Evolutionary conservation across 2,113 vertebrate genomes (phyloP).

Genomic region (Chamaetylas fuelleborni): DNA sequence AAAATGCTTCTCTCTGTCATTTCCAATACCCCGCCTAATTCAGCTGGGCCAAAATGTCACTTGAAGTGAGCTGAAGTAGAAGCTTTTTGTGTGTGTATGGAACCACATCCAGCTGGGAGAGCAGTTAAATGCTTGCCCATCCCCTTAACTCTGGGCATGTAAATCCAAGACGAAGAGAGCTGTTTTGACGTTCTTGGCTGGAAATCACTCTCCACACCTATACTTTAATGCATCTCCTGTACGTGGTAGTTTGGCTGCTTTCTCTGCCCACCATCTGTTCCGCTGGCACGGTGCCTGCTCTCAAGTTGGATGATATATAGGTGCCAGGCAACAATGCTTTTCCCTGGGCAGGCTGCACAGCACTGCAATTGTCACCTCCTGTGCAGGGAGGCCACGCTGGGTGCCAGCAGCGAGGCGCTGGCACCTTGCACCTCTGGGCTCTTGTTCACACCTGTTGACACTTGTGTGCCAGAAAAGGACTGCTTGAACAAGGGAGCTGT

Average conservation of each 20-base stretch:
- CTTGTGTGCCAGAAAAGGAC: conserved; percentile 64
- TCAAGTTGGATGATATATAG: conserved; percentile 76
- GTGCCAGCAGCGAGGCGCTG: conserved; percentile 63
- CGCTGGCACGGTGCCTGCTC: conserved; percentile 70
- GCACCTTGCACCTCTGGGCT: conserved; percentile 55
- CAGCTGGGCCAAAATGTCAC: conserved; percentile 61
- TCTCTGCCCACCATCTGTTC: conserved; percentile 75
- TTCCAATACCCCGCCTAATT: conserved; percentile 52
- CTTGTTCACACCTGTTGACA: conserved; percentile 78
- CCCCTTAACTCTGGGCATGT: conserved; percentile 58
- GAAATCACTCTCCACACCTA: conserved; percentile 69
- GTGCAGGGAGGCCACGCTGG: conserved; percentile 61
- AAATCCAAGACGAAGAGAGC: conserved; percentile 61
- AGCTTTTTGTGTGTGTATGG: conserved; percentile 55
- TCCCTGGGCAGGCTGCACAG: conserved; percentile 76
- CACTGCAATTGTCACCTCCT: conserved; percentile 72
- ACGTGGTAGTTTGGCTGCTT: conserved; percentile 68
- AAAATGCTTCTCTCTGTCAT: conserved; percentile 48
- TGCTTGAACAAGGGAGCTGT: conserved; percentile 23
- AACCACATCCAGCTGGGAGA: conserved; percentile 20
- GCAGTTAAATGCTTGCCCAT: conserved; percentile 43
- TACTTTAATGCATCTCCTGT: conserved; percentile 68
- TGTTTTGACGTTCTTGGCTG: conserved; percentile 61
- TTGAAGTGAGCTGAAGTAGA: conserved; percentile 65
- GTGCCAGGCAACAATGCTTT: conserved; percentile 79